Evolutionary conservation across 2,113 vertebrate genomes (phyloP).

Genomic region (Pedionomus torquatus): DNA sequence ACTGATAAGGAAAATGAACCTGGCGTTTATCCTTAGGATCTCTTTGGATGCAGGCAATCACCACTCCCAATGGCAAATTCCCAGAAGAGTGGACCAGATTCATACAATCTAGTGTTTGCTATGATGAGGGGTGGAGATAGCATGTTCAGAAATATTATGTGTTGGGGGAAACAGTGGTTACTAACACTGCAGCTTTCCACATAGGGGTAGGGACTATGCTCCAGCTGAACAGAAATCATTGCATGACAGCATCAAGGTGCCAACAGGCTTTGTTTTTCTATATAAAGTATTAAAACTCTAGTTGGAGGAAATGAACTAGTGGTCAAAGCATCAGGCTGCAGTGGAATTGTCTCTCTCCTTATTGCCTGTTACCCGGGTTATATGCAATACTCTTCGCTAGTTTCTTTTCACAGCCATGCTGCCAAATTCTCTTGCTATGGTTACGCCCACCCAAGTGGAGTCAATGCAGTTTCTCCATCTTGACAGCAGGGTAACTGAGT

Average conservation of each 20-base stretch:
- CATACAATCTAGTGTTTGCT: not conserved
- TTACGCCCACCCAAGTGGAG: not conserved
- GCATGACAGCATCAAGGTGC: not conserved
- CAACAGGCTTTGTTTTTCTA: not conserved
- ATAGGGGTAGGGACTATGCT: not conserved
- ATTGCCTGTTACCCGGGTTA: not conserved
- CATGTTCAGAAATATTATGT: not conserved
- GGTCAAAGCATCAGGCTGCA: not conserved
- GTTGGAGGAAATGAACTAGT: not conserved
- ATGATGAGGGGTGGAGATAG: not conserved
- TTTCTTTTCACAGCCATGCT: not conserved
- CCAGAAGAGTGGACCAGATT: not conserved
- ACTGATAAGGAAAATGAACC: not conserved
- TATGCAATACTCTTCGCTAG: not conserved
- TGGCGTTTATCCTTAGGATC: not conserved
- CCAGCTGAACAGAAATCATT: not conserved
- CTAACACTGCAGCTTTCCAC: not conserved
- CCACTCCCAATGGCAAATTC: not conserved
- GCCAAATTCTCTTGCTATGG: not conserved
- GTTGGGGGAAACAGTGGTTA: not conserved
- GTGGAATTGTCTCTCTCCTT: not conserved
- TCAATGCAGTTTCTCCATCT: constrained; percentile 10
- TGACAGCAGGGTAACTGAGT: constrained; percentile 6
- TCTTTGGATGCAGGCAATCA: not conserved
- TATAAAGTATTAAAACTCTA: not conserved